phyloP scores from a whole-genome alignment of 2,888 invertebrate species.

The Agrilus biguttatus region DNA sequence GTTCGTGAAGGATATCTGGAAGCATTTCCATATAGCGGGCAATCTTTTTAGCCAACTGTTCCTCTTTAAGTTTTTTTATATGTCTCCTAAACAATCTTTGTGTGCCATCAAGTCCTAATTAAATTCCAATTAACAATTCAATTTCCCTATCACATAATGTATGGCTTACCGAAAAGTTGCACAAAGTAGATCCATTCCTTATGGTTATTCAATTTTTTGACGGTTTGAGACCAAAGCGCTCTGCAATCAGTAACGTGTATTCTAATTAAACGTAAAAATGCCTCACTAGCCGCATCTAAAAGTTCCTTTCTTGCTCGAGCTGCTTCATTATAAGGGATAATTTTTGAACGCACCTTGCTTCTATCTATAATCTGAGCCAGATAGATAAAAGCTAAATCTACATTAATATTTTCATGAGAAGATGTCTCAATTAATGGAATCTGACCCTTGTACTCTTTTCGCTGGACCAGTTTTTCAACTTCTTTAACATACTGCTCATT shows the following conservation, averaged over 20 bases:
- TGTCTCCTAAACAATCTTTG: slow-evolving; percentile 61
- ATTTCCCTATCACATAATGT: neutral
- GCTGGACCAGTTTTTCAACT: slow-evolving; percentile 72
- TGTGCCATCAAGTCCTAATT: slow-evolving; percentile 36
- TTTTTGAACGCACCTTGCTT: slow-evolving; percentile 58
- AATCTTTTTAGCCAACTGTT: slow-evolving; percentile 61
- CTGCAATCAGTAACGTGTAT: slow-evolving; percentile 70
- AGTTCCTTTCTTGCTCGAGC: slow-evolving; percentile 74
- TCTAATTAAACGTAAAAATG: slow-evolving; percentile 74
- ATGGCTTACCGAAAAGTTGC: slow-evolving; percentile 69
- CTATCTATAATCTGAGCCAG: slow-evolving; percentile 88
- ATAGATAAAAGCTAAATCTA: slow-evolving; percentile 80
- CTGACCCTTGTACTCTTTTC: slow-evolving; percentile 83
- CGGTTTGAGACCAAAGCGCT: slow-evolving; percentile 75
- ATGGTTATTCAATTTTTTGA: slow-evolving; percentile 72
- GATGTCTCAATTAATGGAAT: slow-evolving; percentile 89
- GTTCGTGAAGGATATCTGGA: slow-evolving; percentile 60
- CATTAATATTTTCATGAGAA: slow-evolving; percentile 90
- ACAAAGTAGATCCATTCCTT: slow-evolving; percentile 82
- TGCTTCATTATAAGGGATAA: slow-evolving; percentile 68
- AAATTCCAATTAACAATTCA: slow-evolving; percentile 1
- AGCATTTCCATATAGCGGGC: slow-evolving; percentile 64
- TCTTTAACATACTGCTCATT: slow-evolving; percentile 77
- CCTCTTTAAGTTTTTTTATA: slow-evolving; percentile 67
- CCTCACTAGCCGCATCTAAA: slow-evolving; percentile 79